Conservation (phyloP, 2,113 vertebrate genomes). For the Parus major region DNA sequence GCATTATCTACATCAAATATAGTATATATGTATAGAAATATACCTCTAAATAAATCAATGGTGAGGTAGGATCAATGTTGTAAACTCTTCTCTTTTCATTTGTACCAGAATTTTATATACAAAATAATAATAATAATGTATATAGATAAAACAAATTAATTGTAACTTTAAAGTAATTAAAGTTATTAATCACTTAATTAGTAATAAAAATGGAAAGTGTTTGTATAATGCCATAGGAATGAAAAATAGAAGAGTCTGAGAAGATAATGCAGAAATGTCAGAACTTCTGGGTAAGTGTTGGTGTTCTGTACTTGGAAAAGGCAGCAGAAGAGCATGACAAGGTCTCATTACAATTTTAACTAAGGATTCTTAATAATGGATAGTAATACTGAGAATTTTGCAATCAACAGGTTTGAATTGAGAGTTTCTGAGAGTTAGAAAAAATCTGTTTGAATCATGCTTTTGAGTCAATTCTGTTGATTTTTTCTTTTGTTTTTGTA, state of each 20-base stretch:
- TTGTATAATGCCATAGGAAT: neutral
- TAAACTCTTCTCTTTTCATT: neutral
- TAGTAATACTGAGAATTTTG: neutral
- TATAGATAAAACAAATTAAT: neutral
- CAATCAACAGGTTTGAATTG: neutral
- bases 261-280: neutral
- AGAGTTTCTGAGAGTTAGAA: neutral
- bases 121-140: neutral
- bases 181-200: neutral
- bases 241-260: neutral
- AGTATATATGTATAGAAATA: neutral
- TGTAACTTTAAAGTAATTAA: neutral
- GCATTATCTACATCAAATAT: neutral
- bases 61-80: neutral
- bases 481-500: neutral
- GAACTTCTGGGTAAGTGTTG: neutral
- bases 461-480: neutral
- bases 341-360: neutral
- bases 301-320: neutral
- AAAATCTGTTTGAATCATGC: neutral
- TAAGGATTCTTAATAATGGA: neutral
- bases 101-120: neutral
- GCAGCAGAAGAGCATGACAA: neutral
- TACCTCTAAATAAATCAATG: neutral
- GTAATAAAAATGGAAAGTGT: neutral